Percentiles rank a stretch among this genome's conserved stretches.
Evolutionary conservation across 2,113 vertebrate species (phyloP).

Genomic region (Aldabrachelys gigantea): DNA sequence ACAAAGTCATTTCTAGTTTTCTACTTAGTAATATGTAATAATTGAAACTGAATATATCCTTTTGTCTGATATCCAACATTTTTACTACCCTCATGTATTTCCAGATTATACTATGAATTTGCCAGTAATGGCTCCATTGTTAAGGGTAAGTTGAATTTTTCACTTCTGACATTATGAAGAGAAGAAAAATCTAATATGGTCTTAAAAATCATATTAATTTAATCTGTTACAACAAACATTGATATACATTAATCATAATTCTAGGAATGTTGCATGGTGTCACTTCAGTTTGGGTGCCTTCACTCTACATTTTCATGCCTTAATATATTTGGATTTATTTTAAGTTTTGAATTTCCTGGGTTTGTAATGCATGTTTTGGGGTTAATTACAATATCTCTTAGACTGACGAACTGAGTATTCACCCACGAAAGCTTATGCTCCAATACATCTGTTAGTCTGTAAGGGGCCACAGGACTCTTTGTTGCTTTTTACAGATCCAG

Average conservation of each 20-base stretch:
- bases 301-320: not conserved
- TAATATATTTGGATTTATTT: not conserved
- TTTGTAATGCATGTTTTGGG: not conserved
- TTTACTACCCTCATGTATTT: not conserved
- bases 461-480: too few species aligned
- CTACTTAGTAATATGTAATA: too few species aligned
- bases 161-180: not conserved
- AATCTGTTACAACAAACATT: not conserved
- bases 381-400: not conserved
- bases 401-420: too few species aligned
- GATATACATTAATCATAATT: not conserved
- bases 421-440: too few species aligned
- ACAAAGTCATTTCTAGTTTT: not conserved
- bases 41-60: too few species aligned
- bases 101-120: not conserved
- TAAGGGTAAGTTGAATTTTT: not conserved
- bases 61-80: not conserved
- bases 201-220: not conserved
- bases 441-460: too few species aligned
- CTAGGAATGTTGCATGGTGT: not conserved
- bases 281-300: not conserved
- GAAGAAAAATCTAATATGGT: not conserved
- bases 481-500: too few species aligned
- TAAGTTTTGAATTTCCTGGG: not conserved
- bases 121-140: not conserved